These are phyloP conservation scores for Cassiopea andromeda DNA, from an alignment of 30 jellyfish, hydroid and myxozoan genomes.

Conservation along the genomic window DNA sequence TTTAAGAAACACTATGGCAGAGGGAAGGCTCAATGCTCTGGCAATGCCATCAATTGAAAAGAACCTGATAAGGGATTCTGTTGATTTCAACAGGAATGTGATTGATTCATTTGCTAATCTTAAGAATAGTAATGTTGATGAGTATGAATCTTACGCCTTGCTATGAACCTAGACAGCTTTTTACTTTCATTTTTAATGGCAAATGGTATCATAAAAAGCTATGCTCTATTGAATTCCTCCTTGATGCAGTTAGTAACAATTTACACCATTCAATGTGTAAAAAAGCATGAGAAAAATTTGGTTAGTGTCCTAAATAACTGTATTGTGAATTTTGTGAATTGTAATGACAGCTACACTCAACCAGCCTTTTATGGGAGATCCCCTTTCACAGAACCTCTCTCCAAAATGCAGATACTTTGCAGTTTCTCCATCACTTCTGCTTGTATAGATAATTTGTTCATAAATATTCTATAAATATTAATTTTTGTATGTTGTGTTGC, in stretches of 20 bases:
- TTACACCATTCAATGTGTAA: background rate
- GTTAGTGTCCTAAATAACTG: background rate
- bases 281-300: background rate
- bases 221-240: background rate
- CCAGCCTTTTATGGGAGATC: background rate
- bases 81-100: slow-evolving; percentile 30
- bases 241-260: background rate
- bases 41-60: slow-evolving; percentile 50
- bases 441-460: background rate
- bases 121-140: slow-evolving; percentile 5
- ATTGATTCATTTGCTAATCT: slow-evolving; percentile 31
- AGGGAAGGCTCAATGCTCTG: slow-evolving; percentile 53
- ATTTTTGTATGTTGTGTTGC: background rate
- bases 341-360: background rate
- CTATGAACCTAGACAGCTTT: background rate
- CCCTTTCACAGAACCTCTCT: background rate
- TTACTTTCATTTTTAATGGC: background rate
- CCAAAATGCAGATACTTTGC: background rate
- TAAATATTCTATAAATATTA: too few species aligned
- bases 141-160: background rate
- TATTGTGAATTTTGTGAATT: background rate
- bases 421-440: background rate
- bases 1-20: slow-evolving; percentile 46
- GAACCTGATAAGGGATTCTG: slow-evolving; percentile 29
- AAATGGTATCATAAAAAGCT: background rate